phyloP scores from a whole-genome alignment of 2,888 invertebrate genomes.

The Nowickia ferox region DNA sequence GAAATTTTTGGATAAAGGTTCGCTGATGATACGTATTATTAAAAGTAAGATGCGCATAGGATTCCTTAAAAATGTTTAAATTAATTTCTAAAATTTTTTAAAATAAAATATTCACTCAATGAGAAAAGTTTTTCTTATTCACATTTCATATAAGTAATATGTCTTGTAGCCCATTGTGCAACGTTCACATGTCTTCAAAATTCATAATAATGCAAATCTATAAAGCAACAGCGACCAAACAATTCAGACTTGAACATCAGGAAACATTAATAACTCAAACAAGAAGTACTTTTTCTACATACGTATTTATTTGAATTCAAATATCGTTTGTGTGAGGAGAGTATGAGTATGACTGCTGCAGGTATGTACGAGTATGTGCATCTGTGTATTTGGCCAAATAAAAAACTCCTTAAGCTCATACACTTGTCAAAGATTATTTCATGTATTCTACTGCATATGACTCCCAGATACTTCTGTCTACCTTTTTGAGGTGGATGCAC shows the following conservation, averaged over 20 bases:
- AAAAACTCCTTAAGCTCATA: not conserved
- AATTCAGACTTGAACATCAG: slow-evolving; percentile 55
- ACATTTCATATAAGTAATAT: too few species aligned
- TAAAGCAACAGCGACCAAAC: slow-evolving; percentile 29
- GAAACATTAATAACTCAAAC: slow-evolving; percentile 69
- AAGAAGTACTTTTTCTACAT: slow-evolving; percentile 39
- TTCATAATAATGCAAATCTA: slow-evolving; percentile 30
- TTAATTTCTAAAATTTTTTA: too few species aligned
- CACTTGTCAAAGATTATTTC: slow-evolving; percentile 36
- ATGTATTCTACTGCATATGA: slow-evolving; percentile 7
- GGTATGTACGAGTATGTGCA: slow-evolving; percentile 10
- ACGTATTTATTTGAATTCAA: slow-evolving; percentile 13
- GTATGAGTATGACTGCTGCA: slow-evolving; percentile 3
- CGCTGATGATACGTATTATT: too few species aligned
- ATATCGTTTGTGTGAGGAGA: slow-evolving; percentile 13
- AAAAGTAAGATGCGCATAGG: too few species aligned
- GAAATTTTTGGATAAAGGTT: too few species aligned
- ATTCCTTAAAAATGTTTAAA: too few species aligned
- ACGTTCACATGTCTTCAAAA: not conserved
- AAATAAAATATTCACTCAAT: too few species aligned
- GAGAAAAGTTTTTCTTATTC: too few species aligned
- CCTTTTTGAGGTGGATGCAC: slow-evolving; percentile 32
- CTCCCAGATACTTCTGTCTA: slow-evolving; percentile 21
- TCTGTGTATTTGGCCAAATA: slow-evolving; percentile 6
- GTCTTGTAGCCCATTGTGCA: not conserved